Percentiles rank a stretch among this genome's conserved stretches.
phyloP scores from a whole-genome alignment of 2,797 vertebrate genomes.

The Serranus cabrilla region DNA sequence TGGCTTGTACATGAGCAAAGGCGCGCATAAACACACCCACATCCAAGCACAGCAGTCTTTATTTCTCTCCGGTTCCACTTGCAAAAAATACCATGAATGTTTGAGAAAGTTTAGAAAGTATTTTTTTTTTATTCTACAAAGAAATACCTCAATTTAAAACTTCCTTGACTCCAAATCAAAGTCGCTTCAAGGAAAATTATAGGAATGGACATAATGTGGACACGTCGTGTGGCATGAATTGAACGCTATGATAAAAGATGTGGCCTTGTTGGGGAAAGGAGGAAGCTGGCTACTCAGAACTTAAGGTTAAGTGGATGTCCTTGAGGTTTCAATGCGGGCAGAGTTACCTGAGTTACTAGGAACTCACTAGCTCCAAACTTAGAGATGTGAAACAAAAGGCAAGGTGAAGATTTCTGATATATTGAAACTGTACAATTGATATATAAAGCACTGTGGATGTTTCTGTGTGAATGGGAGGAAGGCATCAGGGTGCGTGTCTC shows the following conservation, averaged over 20 bases:
- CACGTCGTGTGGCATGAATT: slow-evolving; percentile 36
- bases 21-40: not conserved
- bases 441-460: not conserved
- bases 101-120: not conserved
- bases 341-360: slow-evolving; percentile 3
- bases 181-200: slow-evolving; percentile 31
- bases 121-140: not conserved
- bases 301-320: slow-evolving; percentile 36
- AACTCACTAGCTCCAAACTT: slow-evolving; percentile 11
- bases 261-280: slow-evolving; percentile 31
- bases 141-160: slow-evolving; percentile 13
- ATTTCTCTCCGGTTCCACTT: slow-evolving; percentile 28
- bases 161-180: slow-evolving; percentile 45
- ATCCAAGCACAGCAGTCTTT: slow-evolving; percentile 10
- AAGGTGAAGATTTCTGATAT: not conserved
- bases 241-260: slow-evolving; percentile 46
- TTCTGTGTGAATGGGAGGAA: not conserved
- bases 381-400: slow-evolving; percentile 25
- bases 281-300: slow-evolving; percentile 35
- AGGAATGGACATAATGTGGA: slow-evolving; percentile 32
- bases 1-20: slow-evolving; percentile 24
- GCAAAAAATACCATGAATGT: slow-evolving; percentile 36
- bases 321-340: slow-evolving; percentile 44
- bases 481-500: not conserved
- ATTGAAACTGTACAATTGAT: not conserved